phyloP scores from a whole-genome alignment of 2,113 vertebrate genomes.

The Chaetura pelagica region DNA sequence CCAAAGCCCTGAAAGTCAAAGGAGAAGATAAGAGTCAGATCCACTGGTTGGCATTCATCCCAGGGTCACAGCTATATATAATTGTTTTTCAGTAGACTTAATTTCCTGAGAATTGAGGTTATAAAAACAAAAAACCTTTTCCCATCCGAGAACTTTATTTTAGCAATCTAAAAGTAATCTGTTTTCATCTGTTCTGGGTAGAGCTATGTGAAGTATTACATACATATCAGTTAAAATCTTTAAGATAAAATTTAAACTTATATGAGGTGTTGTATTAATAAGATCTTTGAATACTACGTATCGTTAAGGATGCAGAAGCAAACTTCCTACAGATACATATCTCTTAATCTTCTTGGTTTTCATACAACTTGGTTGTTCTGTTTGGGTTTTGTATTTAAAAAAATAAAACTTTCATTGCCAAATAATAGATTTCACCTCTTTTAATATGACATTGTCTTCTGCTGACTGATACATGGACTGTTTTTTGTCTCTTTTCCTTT shows the following conservation, averaged over 20 bases:
- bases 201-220: not conserved
- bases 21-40: not conserved
- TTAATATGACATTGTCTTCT: not conserved
- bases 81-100: not conserved
- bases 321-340: not conserved
- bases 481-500: not conserved
- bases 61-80: not conserved
- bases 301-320: not conserved
- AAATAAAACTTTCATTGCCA: not conserved
- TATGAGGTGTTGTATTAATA: not conserved
- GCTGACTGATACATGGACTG: not conserved
- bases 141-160: not conserved
- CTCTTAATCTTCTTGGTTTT: not conserved
- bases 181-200: not conserved
- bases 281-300: not conserved
- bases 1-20: not conserved
- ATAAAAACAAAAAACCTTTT: not conserved
- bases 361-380: not conserved
- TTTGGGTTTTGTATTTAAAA: not conserved
- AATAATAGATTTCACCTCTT: not conserved
- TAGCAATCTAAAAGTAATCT: not conserved
- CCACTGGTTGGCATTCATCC: not conserved
- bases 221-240: not conserved
- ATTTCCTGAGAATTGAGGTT: not conserved
- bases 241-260: not conserved